Base-by-base conservation (phyloP, 1,140 invertebrate species). In the Bombus huntii region DNA sequence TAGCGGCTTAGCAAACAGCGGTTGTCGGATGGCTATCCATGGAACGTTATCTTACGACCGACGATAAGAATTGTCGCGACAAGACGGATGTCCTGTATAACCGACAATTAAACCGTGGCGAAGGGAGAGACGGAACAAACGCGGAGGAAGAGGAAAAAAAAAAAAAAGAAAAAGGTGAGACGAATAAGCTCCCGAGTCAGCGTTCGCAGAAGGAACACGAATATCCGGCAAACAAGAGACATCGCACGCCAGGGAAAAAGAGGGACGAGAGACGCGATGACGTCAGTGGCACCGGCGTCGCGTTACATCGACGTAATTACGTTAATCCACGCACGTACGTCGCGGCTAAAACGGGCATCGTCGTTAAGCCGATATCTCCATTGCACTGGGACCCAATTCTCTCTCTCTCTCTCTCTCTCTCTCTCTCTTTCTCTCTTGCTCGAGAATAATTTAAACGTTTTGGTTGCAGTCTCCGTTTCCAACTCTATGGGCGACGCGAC, bases 301-400 rank as follows among this genome's bases (percentile, higher is more conserved):
- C 81, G 77, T 92, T 92, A 91, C 92, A 92, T 88, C 87, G 87
- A 91, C 89, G 83, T 92, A 92, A 92, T 92, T 92, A 84, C 87
- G 89, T 92, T 91, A 92, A 92, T 89, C 80, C 82, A 82, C 83
- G 80, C 83, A 83, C 86, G 87, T 89, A 83, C 68, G 31, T 70
- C 77, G 79, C 80, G 57, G 76, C 79, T 81, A 79, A 91, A 81
- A 90, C 70, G 84, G 28, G 70, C 81, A 73, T 83, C 85, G 53
- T 91, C 83, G 78, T 91, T 83, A 81, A 88, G 85, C 77, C 78
- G 73, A 87, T 83, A 81, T 86, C 87, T 65, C 44, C 47, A 53
- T 53, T 81, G 75, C 47, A 65, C 53, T 79, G 78, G 71, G 80
- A 59, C 47, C 77, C 76, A 62, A 39, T 71, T 71, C 31, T 34